phyloP scores from a whole-genome alignment of 2,888 invertebrate genomes.

The Sinotaia quadrata region DNA sequence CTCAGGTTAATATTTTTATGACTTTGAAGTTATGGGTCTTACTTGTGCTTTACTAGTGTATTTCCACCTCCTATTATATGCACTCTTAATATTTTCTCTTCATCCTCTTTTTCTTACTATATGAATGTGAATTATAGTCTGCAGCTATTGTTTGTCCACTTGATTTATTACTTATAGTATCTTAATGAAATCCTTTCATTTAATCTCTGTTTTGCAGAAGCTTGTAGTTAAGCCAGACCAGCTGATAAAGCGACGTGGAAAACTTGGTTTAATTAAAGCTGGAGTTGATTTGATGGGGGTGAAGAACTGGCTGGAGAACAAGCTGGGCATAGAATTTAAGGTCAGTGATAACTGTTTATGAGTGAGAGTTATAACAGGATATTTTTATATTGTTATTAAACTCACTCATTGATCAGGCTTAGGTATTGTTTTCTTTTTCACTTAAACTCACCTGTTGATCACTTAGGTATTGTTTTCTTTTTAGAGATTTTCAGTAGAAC shows the following conservation, averaged over 20 bases:
- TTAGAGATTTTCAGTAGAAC: too few relatives aligned
- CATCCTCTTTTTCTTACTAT: background rate
- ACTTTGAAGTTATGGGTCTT: background rate
- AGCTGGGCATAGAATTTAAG: constrained; percentile 87
- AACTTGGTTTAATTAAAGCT: constrained; percentile 95
- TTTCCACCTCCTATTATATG: background rate
- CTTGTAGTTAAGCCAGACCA: constrained; percentile 99
- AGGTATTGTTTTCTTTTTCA: too few relatives aligned
- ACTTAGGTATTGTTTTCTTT: too few relatives aligned
- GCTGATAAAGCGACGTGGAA: constrained; percentile 97
- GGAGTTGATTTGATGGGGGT: constrained; percentile 87
- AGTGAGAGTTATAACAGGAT: too few relatives aligned
- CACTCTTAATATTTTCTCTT: background rate
- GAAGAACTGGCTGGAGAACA: constrained; percentile 88
- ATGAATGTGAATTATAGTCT: too few relatives aligned
- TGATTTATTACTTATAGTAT: background rate
- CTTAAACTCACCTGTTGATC: too few relatives aligned
- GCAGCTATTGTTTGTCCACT: too few relatives aligned
- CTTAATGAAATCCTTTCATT: too few relatives aligned
- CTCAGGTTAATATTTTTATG: constrained; percentile 70
- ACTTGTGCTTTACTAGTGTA: background rate
- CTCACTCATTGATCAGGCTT: too few relatives aligned
- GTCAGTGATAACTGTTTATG: too few relatives aligned
- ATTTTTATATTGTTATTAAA: too few relatives aligned
- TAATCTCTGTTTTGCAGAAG: constrained; percentile 77